Evolutionary conservation across 2,888 invertebrate genomes (phyloP), one percentile per base, ranked within the genome.

Genomic region (Cyclophora albipunctata): DNA sequence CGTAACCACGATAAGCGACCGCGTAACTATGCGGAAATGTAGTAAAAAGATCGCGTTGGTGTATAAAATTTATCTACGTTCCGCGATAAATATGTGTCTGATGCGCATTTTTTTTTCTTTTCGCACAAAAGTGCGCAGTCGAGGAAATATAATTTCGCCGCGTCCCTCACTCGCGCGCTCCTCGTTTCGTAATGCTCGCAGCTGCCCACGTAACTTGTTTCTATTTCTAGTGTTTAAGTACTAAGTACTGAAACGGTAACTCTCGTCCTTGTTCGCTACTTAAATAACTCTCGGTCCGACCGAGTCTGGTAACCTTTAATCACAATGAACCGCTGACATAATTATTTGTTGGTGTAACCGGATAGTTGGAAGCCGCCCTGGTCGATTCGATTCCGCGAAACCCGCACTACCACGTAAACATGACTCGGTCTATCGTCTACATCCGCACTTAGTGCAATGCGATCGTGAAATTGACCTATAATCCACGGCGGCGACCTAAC

Each of bases 1-100:
- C 75, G 73, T 72, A 69, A 71, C 71, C 60, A 72, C 75, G 79
- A 81, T 81, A 81, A 78, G 69, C 73, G 67, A 63, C 70, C 66
- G 69, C 71, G 81, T 79, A 73, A 72, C 83, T 78, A 87, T 81
- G 87, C 87, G 87, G 87, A 88, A 85, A 81, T 75, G 71, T 69
- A 78, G 78, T 78, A 76, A 80, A 83, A 84, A 78, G 73, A 75
- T 75, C 71, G 77, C 80, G 81, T 82, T 74, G 77, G 78, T 73
- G 81, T 78, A 78, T 78, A 82, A 81, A 20, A 84, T 86, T 84
- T 83, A 84, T 84, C 78, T 77, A 73, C 71, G 72, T 73, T 65
- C 67, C 63, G 69, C 73, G 65, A 70, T 74, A 80, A 81, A 83
- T 70, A 81, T 75, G 74, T 79, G 67, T 74, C 73, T 67, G 73